Evolutionary conservation across 2,888 invertebrate genomes (phyloP), one percentile per base, ranked within the genome.

Genomic region (Fragum whitleyi): DNA sequence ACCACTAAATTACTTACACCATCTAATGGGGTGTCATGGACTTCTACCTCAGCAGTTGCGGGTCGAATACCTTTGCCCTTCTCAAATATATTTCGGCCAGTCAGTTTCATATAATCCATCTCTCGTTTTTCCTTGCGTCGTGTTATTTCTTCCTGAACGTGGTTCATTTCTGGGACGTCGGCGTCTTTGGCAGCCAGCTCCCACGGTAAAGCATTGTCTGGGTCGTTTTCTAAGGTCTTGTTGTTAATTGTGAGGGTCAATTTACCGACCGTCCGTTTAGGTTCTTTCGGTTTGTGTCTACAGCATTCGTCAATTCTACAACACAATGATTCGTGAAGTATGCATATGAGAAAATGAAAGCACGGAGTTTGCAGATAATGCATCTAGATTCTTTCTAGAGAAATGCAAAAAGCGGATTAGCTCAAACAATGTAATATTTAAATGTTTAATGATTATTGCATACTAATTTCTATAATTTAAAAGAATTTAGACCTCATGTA

Each of bases 191-290:
- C 82, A 6, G 78, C 70, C 7, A 82, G 74, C 74, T 84, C 81
- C 84, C 80, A 84, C 28, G 84, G 84, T 21, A 81, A 68, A 42
- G 81, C 81, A 39, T 75, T 78, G 39, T 83, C 83, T 5, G 83
- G 83, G 62, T 83, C 80, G 42, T 78, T 84, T 53, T 84, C 84
- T 16, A 84, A 71, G 0, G 70, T 71, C 59, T 81, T 84, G n/a
- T 79, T 77, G 59, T 78, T 81, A 0, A 84, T 47, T 11, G 76
- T 79, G 6, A 84, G 69, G 26, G 78, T 80, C n/a, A 83, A 57
- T 57, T 81, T 84, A 11, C 77, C 84, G 6, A 83, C 80, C 14
- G 74, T 74, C n/a, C 84, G 59, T 42, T 70, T 81, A 0, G 84
- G 84, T 68, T 76, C 76, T 53, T 81, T 81, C 5, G 78, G 76